A percentile compares a stretch with the other conserved stretches of the same genome.
Evolutionary conservation across 2,113 vertebrate species (phyloP).

Genomic region (Lepisosteus oculatus): DNA sequence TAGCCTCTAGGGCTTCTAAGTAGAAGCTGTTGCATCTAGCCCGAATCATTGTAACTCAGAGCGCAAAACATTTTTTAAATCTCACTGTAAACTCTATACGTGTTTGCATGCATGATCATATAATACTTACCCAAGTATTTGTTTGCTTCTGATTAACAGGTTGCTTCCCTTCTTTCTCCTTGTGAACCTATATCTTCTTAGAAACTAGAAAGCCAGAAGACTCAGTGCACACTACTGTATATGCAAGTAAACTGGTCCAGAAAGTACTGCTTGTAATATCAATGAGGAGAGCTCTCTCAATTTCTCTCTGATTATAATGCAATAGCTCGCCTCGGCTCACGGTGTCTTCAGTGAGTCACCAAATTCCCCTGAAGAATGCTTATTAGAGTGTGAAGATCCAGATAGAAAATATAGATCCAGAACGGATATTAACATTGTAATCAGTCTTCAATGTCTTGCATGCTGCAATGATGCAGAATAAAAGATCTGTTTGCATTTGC

Average conservation of each 20-base stretch:
- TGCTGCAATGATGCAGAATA: slow-evolving; percentile 41
- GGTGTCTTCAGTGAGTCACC: slow-evolving; percentile 62
- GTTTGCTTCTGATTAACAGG: background rate
- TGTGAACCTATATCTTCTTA: background rate
- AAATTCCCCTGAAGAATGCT: slow-evolving; percentile 45
- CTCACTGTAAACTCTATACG: background rate
- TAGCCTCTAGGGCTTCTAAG: slow-evolving; percentile 23
- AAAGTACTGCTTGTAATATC: slow-evolving; percentile 72
- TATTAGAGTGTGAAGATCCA: slow-evolving; percentile 42
- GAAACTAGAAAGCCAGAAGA: background rate
- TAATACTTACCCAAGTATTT: background rate
- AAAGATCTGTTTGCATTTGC: slow-evolving; percentile 50
- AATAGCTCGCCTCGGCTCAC: slow-evolving; percentile 52
- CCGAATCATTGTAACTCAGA: slow-evolving; percentile 27
- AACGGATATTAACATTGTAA: slow-evolving; percentile 30
- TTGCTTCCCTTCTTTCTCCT: slow-evolving; percentile 4
- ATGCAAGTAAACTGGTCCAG: slow-evolving; percentile 61
- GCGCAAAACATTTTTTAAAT: slow-evolving; percentile 18
- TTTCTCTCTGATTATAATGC: slow-evolving; percentile 66
- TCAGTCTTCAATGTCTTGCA: slow-evolving; percentile 21
- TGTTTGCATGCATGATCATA: background rate
- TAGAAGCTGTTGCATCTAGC: slow-evolving; percentile 67
- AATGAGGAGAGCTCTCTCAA: slow-evolving; percentile 61
- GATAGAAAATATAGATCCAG: slow-evolving; percentile 51
- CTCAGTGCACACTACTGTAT: slow-evolving; percentile 44